Conservation (phyloP, 1,140 invertebrate genomes). For the Potamilus streckersoni region DNA sequence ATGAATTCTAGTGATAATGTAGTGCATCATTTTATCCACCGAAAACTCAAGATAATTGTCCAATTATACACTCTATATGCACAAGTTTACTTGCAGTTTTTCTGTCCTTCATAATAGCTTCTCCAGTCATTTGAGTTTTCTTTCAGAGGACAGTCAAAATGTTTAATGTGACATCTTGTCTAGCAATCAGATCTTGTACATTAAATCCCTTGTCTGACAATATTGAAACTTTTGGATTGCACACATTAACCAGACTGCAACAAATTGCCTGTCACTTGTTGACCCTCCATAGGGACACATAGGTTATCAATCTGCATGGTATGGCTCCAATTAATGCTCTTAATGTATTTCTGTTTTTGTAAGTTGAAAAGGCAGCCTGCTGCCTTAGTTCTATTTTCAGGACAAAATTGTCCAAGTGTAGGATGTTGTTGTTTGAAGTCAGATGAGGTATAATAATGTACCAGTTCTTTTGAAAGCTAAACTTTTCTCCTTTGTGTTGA, state of each 20-base stretch:
- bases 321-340: slow-evolving; percentile 31
- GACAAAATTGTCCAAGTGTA: not conserved
- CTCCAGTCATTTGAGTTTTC: slow-evolving; percentile 7
- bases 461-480: not conserved
- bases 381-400: not conserved
- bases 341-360: slow-evolving; percentile 46
- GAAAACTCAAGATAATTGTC: no score
- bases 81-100: slow-evolving; percentile 35
- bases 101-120: slow-evolving; percentile 15
- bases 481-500: not conserved
- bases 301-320: slow-evolving; percentile 28
- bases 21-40: no score
- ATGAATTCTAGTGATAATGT: no score
- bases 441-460: not conserved
- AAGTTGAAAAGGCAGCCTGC: slow-evolving; percentile 43
- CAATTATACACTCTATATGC: slow-evolving; percentile 34
- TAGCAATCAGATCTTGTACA: slow-evolving; percentile 35
- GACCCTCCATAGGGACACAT: slow-evolving; percentile 32
- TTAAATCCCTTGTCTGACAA: slow-evolving; percentile 41
- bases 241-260: slow-evolving; percentile 1
- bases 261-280: slow-evolving; percentile 33
- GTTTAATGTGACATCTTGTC: slow-evolving; percentile 28
- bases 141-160: slow-evolving; percentile 34
- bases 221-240: slow-evolving; percentile 21
- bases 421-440: not conserved